Conservation (phyloP, 2,888 invertebrate genomes). For the Mythimna lalbum region DNA sequence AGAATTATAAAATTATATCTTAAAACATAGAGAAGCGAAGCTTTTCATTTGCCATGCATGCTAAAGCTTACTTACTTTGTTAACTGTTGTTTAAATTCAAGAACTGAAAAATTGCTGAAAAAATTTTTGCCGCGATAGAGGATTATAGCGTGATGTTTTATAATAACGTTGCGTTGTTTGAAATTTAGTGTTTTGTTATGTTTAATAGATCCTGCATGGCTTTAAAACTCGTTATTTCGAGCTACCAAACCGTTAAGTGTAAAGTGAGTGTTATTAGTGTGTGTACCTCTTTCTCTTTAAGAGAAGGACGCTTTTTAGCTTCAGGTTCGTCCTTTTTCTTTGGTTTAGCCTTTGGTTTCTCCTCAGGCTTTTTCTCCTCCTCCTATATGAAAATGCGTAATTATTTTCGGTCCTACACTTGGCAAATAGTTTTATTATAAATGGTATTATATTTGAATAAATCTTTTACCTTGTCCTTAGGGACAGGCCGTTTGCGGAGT, state of each 20-base stretch:
- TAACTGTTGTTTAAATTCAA: slow-evolving; percentile 38
- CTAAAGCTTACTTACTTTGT: slow-evolving; percentile 65
- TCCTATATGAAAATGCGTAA: slow-evolving; percentile 76
- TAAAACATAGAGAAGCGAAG: slow-evolving; percentile 73
- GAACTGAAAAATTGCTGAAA: slow-evolving; percentile 50
- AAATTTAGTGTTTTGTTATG: slow-evolving; percentile 68
- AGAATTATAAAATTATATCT: slow-evolving; percentile 12
- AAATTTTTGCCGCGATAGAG: slow-evolving; percentile 64
- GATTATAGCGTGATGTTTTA: slow-evolving; percentile 64
- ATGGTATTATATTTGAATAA: not conserved
- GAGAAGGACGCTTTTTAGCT: slow-evolving; percentile 85
- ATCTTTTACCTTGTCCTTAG: slow-evolving; percentile 84
- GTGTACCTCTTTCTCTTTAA: slow-evolving; percentile 87
- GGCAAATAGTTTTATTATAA: slow-evolving; percentile 9
- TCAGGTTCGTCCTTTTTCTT: slow-evolving; percentile 82
- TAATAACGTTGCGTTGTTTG: slow-evolving; percentile 50
- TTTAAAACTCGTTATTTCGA: slow-evolving; percentile 61
- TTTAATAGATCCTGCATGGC: slow-evolving; percentile 51
- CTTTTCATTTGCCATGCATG: slow-evolving; percentile 73
- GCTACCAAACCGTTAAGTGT: slow-evolving; percentile 68
- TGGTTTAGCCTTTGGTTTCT: slow-evolving; percentile 84
- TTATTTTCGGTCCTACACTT: slow-evolving; percentile 35
- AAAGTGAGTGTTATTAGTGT: slow-evolving; percentile 59
- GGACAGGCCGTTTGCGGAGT: slow-evolving; percentile 83
- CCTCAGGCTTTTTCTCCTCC: slow-evolving; percentile 86